Base-by-base conservation (phyloP, 1,140 invertebrate species). In the Aleiodes sp. region DNA sequence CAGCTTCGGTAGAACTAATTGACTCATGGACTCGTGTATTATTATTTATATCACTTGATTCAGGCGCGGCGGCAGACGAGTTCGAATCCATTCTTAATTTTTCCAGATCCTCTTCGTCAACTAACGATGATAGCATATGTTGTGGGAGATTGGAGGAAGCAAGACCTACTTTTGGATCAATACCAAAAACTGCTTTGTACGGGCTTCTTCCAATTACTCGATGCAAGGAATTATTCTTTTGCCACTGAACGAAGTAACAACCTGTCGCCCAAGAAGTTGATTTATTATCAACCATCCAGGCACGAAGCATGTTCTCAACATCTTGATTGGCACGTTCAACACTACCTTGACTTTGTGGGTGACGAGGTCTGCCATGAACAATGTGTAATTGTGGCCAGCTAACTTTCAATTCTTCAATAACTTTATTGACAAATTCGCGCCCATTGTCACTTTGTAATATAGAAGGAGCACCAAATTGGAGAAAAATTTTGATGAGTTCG, bases 321-420 rank as follows among this genome's bases (percentile, higher is more conserved):
- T 84, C 81, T 73, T 78, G 76, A 70, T 84, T 84, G 6, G 76
- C 72, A 56, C 79, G 67, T 71, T 84, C 80, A 0, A 83, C 76
- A 19, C 68, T 75, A 1, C 79, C 77, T 70, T 86, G 78, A 31
- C 69, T 79, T 46, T 80, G 80, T 12, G 66, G 69, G 62, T 76
- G 77, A 10, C 74, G 21, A 24, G 75, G 75, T 68, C 76, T 82
- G 16, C 75, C 78, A 78, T 86, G 75, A 28, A 85, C 76, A 56
- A 87, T 81, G 37, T 81, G 78, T 43, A 78, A 78, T 65, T 78
- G 74, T 56, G 70, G 73, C 73, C 75, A 79, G 62, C 74, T 62
- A 4, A 21, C 21, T 41, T 21, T 66, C 21, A 74, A 60, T 76
- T 77, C 70, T 61, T 75, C 39, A 41, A 80, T 75, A 24, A 78